These are phyloP conservation scores for Argyresthia goedartella DNA, from an alignment of 2,888 invertebrate species.

Conservation along the genomic window DNA sequence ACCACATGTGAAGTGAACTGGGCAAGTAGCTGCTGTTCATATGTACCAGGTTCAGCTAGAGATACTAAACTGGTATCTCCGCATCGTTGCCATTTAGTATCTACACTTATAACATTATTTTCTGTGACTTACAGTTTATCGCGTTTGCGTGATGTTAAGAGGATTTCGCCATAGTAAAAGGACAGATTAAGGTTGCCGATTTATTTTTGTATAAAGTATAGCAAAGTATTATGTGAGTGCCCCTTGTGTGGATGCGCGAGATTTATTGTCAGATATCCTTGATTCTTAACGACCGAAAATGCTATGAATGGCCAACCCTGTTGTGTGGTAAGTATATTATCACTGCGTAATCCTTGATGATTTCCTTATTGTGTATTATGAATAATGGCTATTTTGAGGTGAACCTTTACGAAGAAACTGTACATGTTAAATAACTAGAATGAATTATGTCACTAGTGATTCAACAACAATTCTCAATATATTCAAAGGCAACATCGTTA, in stretches of 20 bases:
- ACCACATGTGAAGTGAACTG: background rate
- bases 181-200: too few species aligned
- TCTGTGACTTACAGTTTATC: too few species aligned
- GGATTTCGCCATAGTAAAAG: too few species aligned
- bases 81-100: too few species aligned
- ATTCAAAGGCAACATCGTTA: conserved; percentile 26
- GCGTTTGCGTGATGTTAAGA: too few species aligned
- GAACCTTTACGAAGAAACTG: background rate
- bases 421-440: background rate
- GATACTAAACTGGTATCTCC: background rate
- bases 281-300: conserved; percentile 47
- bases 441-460: conserved; percentile 19
- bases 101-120: too few species aligned
- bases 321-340: conserved; percentile 26
- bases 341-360: conserved; percentile 28
- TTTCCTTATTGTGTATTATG: background rate
- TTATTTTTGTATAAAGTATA: too few species aligned
- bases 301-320: conserved; percentile 45
- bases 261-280: conserved; percentile 64
- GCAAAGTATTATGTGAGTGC: too few species aligned
- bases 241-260: conserved; percentile 23
- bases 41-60: background rate
- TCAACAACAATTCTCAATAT: conserved; percentile 17
- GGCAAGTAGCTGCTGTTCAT: background rate
- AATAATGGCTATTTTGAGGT: background rate